These are phyloP conservation scores for Pteria penguin DNA, from an alignment of 2,888 invertebrate species.

Conservation along the genomic window DNA sequence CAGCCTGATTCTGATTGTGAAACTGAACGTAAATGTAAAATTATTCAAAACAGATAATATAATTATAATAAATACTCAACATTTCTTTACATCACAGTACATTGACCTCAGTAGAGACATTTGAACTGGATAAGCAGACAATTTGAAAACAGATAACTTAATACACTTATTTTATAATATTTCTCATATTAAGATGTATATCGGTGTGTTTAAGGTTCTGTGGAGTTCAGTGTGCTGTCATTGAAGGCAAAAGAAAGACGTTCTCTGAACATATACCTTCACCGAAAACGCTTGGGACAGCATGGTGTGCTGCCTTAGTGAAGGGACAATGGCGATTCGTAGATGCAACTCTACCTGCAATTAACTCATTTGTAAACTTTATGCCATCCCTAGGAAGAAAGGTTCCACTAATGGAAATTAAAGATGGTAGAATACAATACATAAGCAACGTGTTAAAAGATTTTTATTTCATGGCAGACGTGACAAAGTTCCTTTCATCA, in stretches of 20 bases:
- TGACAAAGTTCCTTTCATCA: constrained; percentile 6
- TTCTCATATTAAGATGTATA: too few relatives aligned
- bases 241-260: constrained; percentile 7
- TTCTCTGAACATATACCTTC: not conserved
- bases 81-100: too few relatives aligned
- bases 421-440: not conserved
- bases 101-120: too few relatives aligned
- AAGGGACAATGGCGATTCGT: constrained; percentile 20
- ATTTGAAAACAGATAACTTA: too few relatives aligned
- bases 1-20: too few relatives aligned
- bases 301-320: constrained; percentile 13
- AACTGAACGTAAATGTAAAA: too few relatives aligned
- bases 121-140: too few relatives aligned
- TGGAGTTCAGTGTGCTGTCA: constrained; percentile 11
- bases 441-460: not conserved
- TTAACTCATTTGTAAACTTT: not conserved
- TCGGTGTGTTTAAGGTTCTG: constrained; percentile 13
- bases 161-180: too few relatives aligned
- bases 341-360: constrained; percentile 11
- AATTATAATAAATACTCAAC: too few relatives aligned
- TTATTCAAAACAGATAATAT: too few relatives aligned
- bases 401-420: not conserved
- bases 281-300: not conserved
- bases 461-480: constrained; percentile 13
- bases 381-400: too few relatives aligned